Conservation (phyloP, 2,113 vertebrate species). For the Anser brachyrhynchus region DNA sequence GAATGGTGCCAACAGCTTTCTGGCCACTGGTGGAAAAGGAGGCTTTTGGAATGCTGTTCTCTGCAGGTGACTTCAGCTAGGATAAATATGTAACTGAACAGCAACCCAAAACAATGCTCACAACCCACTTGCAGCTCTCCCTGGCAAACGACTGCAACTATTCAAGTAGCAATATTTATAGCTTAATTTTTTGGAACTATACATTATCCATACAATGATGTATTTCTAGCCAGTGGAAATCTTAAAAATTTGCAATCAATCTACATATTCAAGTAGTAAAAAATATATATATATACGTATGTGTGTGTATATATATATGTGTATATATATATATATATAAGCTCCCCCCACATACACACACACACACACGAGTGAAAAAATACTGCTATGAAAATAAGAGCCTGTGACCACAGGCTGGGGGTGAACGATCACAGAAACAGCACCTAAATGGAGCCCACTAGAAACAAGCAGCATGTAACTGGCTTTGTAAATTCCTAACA, state of each 20-base stretch:
- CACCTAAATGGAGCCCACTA: neutral
- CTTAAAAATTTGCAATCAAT: neutral
- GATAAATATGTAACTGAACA: neutral
- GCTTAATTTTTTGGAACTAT: neutral
- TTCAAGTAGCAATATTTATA: neutral
- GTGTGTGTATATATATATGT: too few species aligned
- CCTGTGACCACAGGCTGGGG: neutral
- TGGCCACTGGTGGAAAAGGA: neutral
- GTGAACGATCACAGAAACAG: neutral
- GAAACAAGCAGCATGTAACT: neutral
- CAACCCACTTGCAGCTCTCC: neutral
- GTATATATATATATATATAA: neutral
- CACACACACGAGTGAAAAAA: neutral
- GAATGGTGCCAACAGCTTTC: slow-evolving; percentile 19
- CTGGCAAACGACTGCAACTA: neutral
- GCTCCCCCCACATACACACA: too few species aligned
- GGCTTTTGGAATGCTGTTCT: neutral
- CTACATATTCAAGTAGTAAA: neutral
- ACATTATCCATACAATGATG: neutral
- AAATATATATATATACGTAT: neutral
- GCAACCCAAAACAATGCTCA: neutral
- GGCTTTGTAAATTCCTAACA: neutral
- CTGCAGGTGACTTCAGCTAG: slow-evolving; percentile 1
- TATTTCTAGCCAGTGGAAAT: neutral
- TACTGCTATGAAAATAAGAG: neutral